A percentile compares a stretch with the other conserved stretches of the same genome.
phyloP scores from a whole-genome alignment of 2,113 vertebrate genomes.

The Peromyscus leucopus region DNA sequence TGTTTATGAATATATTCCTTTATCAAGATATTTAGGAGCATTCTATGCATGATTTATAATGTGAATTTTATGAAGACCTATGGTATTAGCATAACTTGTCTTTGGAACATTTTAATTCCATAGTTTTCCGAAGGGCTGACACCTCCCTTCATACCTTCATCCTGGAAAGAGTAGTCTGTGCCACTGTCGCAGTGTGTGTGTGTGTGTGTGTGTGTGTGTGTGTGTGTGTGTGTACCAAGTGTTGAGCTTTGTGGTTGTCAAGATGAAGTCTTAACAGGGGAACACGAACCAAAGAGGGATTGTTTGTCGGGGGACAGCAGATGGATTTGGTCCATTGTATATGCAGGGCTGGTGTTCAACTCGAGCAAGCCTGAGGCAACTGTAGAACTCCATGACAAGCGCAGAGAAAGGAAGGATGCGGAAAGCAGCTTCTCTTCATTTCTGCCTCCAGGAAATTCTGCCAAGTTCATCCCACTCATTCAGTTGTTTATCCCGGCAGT shows the following conservation, averaged over 20 bases:
- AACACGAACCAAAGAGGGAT: neutral
- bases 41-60: neutral
- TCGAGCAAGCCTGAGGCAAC: neutral
- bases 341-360: neutral
- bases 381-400: neutral
- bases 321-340: neutral
- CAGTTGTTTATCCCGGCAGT: neutral
- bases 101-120: neutral
- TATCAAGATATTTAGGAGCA: neutral
- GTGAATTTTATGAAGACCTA: neutral
- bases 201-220: neutral
- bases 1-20: too few species aligned
- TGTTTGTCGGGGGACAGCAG: neutral
- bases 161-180: neutral
- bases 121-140: neutral
- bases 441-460: neutral
- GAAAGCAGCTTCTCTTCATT: neutral
- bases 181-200: neutral
- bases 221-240: neutral
- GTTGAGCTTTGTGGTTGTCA: neutral
- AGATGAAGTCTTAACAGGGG: neutral
- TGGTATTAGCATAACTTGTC: neutral
- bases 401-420: neutral
- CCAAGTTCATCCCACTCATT: neutral
- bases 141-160: neutral